phyloP scores from a whole-genome alignment of 2,797 vertebrate genomes.

The Benthosema pterotum region DNA sequence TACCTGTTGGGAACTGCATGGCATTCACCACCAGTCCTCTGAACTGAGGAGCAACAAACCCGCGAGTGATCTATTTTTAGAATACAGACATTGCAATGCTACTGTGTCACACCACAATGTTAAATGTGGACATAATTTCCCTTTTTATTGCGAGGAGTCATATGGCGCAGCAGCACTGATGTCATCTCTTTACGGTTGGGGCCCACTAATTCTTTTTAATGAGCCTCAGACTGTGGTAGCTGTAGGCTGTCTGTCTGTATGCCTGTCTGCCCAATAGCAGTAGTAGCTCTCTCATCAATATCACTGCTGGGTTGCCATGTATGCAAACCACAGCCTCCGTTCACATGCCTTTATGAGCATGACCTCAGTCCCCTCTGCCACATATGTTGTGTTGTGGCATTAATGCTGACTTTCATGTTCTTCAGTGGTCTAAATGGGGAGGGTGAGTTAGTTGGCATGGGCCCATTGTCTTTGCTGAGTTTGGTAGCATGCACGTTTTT shows the following conservation, averaged over 20 bases:
- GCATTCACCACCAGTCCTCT: too few species aligned
- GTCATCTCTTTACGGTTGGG: constrained; percentile 63
- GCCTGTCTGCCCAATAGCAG: constrained; percentile 45
- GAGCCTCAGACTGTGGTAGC: constrained; percentile 64
- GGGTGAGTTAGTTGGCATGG: constrained; percentile 34
- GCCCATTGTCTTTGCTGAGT: not conserved
- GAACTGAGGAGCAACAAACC: too few species aligned
- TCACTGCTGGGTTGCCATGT: constrained; percentile 39
- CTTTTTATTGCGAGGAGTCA: constrained; percentile 65
- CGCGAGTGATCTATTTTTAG: constrained; percentile 46
- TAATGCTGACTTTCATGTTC: constrained; percentile 39
- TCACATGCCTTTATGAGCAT: constrained; percentile 38
- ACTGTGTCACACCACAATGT: constrained; percentile 49
- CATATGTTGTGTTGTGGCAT: constrained; percentile 38
- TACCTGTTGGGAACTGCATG: constrained; percentile 19
- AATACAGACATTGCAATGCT: constrained; percentile 38
- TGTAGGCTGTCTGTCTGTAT: constrained; percentile 38
- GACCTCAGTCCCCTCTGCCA: constrained; percentile 49
- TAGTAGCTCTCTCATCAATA: constrained; percentile 28
- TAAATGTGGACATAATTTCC: constrained; percentile 46
- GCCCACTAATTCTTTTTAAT: constrained; percentile 66
- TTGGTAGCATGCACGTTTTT: constrained; percentile 41
- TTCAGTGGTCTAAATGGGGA: constrained; percentile 11
- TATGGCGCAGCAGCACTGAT: constrained; percentile 55
- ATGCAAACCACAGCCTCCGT: constrained; percentile 40